Percentiles rank a stretch among this genome's conserved stretches.
phyloP scores from a whole-genome alignment of 2,113 vertebrate genomes.

The Xyrauchen texanus region DNA sequence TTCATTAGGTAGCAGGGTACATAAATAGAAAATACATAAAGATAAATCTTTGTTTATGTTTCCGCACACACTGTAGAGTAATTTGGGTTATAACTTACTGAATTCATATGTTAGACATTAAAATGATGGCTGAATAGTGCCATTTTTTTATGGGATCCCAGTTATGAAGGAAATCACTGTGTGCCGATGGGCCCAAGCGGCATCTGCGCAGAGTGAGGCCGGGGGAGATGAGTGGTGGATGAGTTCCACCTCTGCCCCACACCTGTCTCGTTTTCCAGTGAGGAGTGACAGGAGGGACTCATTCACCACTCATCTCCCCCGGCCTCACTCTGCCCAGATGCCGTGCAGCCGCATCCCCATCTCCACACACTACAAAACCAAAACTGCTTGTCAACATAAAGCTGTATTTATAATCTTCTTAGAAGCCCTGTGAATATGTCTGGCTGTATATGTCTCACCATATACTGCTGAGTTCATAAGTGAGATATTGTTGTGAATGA shows the following conservation, averaged over 20 bases:
- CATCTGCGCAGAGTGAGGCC: no score
- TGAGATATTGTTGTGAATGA: not conserved
- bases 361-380: not conserved
- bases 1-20: slow-evolving; percentile 6
- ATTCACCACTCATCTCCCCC: no score
- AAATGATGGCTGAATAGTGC: slow-evolving; percentile 47
- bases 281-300: no score
- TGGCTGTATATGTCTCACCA: not conserved
- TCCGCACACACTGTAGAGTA: slow-evolving; percentile 27
- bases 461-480: not conserved
- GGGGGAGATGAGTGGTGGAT: no score
- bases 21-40: slow-evolving; percentile 1
- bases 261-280: no score
- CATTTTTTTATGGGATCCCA: slow-evolving; percentile 49
- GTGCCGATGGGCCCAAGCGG: slow-evolving; percentile 24
- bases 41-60: slow-evolving; percentile 17
- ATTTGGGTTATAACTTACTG: slow-evolving; percentile 24
- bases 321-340: no score
- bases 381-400: slow-evolving; percentile 39
- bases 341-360: no score
- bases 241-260: no score
- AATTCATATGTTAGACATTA: slow-evolving; percentile 42
- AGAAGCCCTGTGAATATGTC: not conserved
- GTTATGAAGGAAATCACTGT: slow-evolving; percentile 51
- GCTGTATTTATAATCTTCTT: slow-evolving; percentile 39